A percentile compares a stretch with the other conserved stretches of the same genome.
phyloP scores from a whole-genome alignment of 2,888 invertebrate species.

The Tachina fera region DNA sequence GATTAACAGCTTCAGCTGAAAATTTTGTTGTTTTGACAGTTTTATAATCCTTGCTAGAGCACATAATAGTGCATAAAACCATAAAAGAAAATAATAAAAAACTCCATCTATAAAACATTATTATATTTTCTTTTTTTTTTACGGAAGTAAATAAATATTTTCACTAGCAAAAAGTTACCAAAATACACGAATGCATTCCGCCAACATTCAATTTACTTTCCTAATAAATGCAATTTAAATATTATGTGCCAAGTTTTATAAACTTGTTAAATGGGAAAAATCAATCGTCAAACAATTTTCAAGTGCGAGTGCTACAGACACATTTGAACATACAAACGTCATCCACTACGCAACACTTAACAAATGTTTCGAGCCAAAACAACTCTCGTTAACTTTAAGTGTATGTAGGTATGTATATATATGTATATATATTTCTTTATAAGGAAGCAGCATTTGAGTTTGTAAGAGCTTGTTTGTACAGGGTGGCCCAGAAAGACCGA shows the following conservation, averaged over 20 bases:
- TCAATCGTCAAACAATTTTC: constrained; percentile 67
- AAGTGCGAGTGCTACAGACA: constrained; percentile 56
- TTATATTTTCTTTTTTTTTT: constrained; percentile 9
- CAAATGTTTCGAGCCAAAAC: constrained; percentile 2
- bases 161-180: constrained; percentile 10
- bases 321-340: constrained; percentile 45
- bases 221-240: constrained; percentile 70
- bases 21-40: constrained; percentile 25
- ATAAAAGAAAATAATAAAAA: constrained; percentile 16
- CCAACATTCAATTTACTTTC: constrained; percentile 61
- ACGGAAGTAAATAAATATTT: constrained; percentile 40
- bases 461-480: background rate
- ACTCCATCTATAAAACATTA: constrained; percentile 16
- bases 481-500: no score
- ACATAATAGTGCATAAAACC: constrained; percentile 3
- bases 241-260: constrained; percentile 63
- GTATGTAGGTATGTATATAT: background rate
- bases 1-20: background rate
- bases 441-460: constrained; percentile 9
- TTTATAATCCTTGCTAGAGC: background rate
- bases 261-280: constrained; percentile 66
- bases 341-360: constrained; percentile 1
- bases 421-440: background rate
- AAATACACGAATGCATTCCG: constrained; percentile 20
- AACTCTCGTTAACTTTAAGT: background rate